A percentile compares a stretch with the other conserved stretches of the same genome.
These are phyloP conservation scores for Psittacula derbiana DNA, from an alignment of 2,797 vertebrate species.

Conservation along the genomic window DNA sequence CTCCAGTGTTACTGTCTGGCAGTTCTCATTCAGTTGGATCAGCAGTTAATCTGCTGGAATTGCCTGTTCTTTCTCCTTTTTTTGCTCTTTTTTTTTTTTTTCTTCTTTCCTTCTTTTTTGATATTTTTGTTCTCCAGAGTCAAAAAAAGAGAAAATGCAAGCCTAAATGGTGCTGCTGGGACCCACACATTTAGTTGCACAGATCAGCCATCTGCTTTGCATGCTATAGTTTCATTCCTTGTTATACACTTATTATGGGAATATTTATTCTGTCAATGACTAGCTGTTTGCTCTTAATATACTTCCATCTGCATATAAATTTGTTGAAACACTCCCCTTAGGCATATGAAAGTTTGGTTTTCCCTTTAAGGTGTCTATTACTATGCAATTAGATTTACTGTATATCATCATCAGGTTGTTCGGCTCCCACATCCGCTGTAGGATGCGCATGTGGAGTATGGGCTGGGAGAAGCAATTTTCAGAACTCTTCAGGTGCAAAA, in stretches of 20 bases:
- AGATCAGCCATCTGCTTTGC: constrained; percentile 38
- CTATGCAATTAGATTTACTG: neutral
- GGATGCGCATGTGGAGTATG: neutral
- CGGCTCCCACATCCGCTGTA: neutral
- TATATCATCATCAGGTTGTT: neutral
- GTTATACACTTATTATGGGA: constrained; percentile 43
- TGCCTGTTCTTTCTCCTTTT: neutral
- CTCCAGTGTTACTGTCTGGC: neutral
- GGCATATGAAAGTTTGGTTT: constrained; percentile 49
- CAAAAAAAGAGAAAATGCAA: neutral
- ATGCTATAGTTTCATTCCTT: neutral
- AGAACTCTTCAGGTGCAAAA: neutral
- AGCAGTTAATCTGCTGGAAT: neutral
- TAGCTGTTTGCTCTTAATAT: constrained; percentile 53
- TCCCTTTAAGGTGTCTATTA: constrained; percentile 37
- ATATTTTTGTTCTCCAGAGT: neutral
- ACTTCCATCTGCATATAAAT: constrained; percentile 66
- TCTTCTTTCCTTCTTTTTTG: neutral
- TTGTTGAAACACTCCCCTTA: constrained; percentile 56
- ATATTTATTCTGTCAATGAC: constrained; percentile 49
- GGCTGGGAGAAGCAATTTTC: neutral
- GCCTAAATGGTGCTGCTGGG: constrained; percentile 4
- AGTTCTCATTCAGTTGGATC: neutral
- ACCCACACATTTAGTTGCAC: neutral
- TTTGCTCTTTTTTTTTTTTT: neutral